phyloP scores from a whole-genome alignment of 1,140 invertebrate species.

The Xylocopa sonorina region DNA sequence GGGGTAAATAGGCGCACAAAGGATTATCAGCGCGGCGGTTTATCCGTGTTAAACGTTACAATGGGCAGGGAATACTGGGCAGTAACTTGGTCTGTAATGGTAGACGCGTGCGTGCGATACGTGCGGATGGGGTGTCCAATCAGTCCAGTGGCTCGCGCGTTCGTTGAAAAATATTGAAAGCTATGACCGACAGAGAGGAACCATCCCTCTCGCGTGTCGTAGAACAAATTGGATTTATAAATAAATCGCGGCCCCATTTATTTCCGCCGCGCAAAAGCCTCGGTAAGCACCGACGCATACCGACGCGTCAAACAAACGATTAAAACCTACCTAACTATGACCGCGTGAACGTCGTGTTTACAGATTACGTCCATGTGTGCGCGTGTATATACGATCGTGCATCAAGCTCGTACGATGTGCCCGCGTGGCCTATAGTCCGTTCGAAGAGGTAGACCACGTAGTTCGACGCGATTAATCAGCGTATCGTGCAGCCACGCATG shows the following conservation, averaged over 20 bases:
- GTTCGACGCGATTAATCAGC: conserved; percentile 46
- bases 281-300: conserved; percentile 38
- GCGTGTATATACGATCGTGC: too few relatives aligned
- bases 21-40: conserved; percentile 4
- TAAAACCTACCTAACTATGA: conserved; percentile 59
- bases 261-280: conserved; percentile 50
- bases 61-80: conserved; percentile 6
- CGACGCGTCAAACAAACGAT: conserved; percentile 46
- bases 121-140: conserved; percentile 28
- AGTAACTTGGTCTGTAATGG: conserved; percentile 27
- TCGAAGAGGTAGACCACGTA: conserved; percentile 16
- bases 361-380: conserved; percentile 23
- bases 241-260: conserved; percentile 56
- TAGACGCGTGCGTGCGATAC: background rate
- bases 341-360: conserved; percentile 30
- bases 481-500: conserved; percentile 9
- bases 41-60: conserved; percentile 37
- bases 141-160: background rate
- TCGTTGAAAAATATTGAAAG: conserved; percentile 51
- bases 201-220: conserved; percentile 19
- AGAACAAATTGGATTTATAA: conserved; percentile 60
- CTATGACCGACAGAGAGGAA: conserved; percentile 7
- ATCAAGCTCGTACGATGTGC: too few relatives aligned
- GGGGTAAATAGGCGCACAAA: conserved; percentile 19
- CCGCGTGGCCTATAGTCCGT: background rate